Conservation (phyloP, 2,888 invertebrate species). For the Aelia acuminata region DNA sequence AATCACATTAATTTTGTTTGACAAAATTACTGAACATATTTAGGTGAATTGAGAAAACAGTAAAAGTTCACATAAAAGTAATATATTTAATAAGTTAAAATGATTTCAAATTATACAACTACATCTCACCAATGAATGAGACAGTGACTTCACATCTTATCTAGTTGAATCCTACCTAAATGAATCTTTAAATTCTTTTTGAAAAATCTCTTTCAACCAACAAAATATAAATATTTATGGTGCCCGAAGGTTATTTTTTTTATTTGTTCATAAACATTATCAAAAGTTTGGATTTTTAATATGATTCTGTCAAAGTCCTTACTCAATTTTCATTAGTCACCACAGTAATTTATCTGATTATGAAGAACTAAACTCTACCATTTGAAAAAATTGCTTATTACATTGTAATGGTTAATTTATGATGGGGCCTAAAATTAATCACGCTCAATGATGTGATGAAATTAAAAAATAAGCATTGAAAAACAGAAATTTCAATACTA, state of each 20-base stretch:
- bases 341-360: no score
- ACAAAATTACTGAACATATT: no score
- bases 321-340: neutral
- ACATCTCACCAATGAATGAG: neutral
- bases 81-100: no score
- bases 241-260: neutral
- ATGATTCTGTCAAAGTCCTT: neutral
- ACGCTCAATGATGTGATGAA: no score
- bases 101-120: no score
- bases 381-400: no score
- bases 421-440: neutral
- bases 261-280: neutral
- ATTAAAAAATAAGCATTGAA: neutral
- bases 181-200: constrained; percentile 3
- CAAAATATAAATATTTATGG: no score
- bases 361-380: no score
- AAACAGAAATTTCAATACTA: neutral
- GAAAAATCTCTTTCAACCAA: neutral
- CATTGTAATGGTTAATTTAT: no score
- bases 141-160: constrained; percentile 10
- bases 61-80: no score
- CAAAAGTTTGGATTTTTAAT: neutral
- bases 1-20: no score
- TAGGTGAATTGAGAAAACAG: no score
- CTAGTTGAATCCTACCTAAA: neutral